Evolutionary conservation across 2,113 vertebrate species (phyloP).

Genomic region (Dipodomys merriami): DNA sequence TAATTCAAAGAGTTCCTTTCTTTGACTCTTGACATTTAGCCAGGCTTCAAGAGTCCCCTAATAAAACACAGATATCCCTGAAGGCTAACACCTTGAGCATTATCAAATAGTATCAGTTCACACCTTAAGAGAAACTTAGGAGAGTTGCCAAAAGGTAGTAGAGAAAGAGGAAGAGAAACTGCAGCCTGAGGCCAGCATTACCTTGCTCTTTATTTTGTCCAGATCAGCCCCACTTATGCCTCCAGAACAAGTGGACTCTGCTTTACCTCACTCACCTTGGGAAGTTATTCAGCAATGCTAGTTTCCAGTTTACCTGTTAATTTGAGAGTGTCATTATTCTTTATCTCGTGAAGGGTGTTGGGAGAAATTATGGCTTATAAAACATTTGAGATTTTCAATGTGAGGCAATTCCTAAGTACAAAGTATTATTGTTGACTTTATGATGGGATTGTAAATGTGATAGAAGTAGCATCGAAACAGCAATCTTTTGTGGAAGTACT

Average conservation of each 20-base stretch:
- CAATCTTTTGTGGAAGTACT: slow-evolving; percentile 45
- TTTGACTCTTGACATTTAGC: slow-evolving; percentile 64
- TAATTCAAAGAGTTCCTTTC: slow-evolving; percentile 49
- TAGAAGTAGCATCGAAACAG: slow-evolving; percentile 36
- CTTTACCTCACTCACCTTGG: slow-evolving; percentile 72
- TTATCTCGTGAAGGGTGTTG: slow-evolving; percentile 76
- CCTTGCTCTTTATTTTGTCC: not conserved
- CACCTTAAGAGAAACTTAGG: slow-evolving; percentile 60
- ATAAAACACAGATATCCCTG: slow-evolving; percentile 74
- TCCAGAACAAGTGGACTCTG: slow-evolving; percentile 55
- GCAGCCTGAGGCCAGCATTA: not conserved
- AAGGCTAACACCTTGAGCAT: slow-evolving; percentile 76
- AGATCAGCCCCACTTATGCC: not conserved
- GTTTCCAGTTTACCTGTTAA: slow-evolving; percentile 66
- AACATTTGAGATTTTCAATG: slow-evolving; percentile 67
- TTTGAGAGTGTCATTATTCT: slow-evolving; percentile 65
- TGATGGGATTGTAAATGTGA: slow-evolving; percentile 69
- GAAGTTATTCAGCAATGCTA: slow-evolving; percentile 52
- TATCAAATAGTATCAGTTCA: slow-evolving; percentile 74
- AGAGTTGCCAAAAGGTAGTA: slow-evolving; percentile 39
- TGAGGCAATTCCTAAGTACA: slow-evolving; percentile 74
- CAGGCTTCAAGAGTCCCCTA: slow-evolving; percentile 60
- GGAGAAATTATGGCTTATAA: slow-evolving; percentile 79
- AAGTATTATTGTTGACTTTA: slow-evolving; percentile 79
- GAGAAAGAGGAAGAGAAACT: slow-evolving; percentile 35